Evolutionary conservation across 1,140 invertebrate species (phyloP), one percentile per base, ranked within the genome.

Genomic region (Dendrolimus kikuchii): DNA sequence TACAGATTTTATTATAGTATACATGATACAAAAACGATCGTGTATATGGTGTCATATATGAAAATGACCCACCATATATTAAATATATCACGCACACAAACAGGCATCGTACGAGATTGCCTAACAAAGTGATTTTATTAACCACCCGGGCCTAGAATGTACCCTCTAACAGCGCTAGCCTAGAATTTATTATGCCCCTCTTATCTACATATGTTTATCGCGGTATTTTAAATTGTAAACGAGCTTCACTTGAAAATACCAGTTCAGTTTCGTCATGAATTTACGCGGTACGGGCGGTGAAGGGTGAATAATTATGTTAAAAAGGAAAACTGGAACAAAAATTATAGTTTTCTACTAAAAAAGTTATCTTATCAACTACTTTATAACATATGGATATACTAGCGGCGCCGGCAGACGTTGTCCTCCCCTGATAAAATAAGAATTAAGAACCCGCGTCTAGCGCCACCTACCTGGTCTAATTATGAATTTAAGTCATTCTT

Each of bases 221-320:
- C 60, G 53, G 66, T 71, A 77, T 73, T 81, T 78, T 81, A 77
- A 81, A 81, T 78, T 81, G 77, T 76, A 81, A 81, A 81, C 66
- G 66, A 72, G 66, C 67, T 67, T 57, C 61, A 59, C 64, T 63
- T 68, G 60, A 68, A 60, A 67, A 67, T 59, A 62, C 59, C 58
- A 51, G 52, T 55, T 50, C 47, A 60, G 51, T 61, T 50, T 56
- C 60, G 50, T 53, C 60, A 58, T 62, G 53, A 60, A 64, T 64
- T 57, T 56, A 56, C 59, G 50, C 47, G 52, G 53, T 56, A 59
- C 59, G 62, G 62, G 48, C 54, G 58, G 58, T 36, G 53, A 46
- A 46, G 36, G 46, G 46, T 38, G 54, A 50, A 55, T 62, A 62
- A 57, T 57, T 55, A 47, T 42, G 6, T 37, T 46, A 46, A 46